Conservation (phyloP, 2,888 invertebrate species). For the Drosophila meridiana region DNA sequence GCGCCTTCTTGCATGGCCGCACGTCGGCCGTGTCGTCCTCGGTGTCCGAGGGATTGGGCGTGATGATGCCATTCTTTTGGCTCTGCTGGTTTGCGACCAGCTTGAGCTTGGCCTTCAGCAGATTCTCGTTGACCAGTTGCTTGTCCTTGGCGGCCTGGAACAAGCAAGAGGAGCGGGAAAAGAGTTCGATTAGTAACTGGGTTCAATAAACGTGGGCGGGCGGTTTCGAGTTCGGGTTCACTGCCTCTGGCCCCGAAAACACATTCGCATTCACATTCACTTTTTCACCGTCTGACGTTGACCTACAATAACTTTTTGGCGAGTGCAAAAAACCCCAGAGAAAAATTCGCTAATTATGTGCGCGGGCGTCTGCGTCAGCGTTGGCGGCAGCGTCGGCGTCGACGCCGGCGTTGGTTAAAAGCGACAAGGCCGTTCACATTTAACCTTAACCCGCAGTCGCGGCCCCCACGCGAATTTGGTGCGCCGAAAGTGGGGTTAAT, state of each 20-base stretch:
- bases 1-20: constrained; percentile 85
- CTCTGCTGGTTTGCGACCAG: constrained; percentile 66
- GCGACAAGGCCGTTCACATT: constrained; percentile 68
- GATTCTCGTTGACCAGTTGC: constrained; percentile 75
- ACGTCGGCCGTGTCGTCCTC: constrained; percentile 89
- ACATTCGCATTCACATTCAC: constrained; percentile 36
- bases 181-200: constrained; percentile 31
- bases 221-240: constrained; percentile 49
- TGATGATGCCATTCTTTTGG: constrained; percentile 86
- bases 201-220: constrained; percentile 39
- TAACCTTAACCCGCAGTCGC: constrained; percentile 64
- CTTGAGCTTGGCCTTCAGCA: constrained; percentile 78
- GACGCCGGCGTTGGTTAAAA: constrained; percentile 2
- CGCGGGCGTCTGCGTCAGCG: constrained; percentile 38
- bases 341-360: constrained; percentile 58
- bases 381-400: not conserved
- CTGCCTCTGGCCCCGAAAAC: constrained; percentile 22
- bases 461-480: constrained; percentile 23
- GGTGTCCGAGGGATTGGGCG: constrained; percentile 94
- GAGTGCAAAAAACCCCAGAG: constrained; percentile 20
- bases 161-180: not conserved
- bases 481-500: constrained; percentile 47
- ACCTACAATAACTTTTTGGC: constrained; percentile 71
- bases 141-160: constrained; percentile 67
- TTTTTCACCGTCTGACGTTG: constrained; percentile 44